A percentile compares a stretch with the other conserved stretches of the same genome.
These are phyloP conservation scores for Nibea albiflora DNA, from an alignment of 2,113 vertebrate species.

Conservation along the genomic window DNA sequence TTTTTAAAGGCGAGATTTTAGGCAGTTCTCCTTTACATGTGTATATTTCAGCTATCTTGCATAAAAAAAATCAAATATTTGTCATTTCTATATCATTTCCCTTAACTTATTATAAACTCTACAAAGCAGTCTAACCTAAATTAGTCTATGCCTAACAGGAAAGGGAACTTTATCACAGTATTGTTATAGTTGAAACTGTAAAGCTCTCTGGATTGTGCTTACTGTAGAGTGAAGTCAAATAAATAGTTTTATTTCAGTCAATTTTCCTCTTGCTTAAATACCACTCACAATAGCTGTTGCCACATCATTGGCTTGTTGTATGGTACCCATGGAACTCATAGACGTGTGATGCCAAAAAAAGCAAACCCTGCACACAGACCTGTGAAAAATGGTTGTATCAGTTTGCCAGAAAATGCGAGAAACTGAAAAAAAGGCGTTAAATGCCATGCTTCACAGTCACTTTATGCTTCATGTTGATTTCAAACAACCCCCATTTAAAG, in stretches of 20 bases:
- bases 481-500: constrained; percentile 9
- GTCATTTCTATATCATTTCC: background rate
- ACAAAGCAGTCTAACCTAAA: background rate
- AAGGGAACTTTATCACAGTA: no score
- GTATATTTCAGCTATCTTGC: no score
- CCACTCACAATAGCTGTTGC: background rate
- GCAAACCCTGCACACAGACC: background rate
- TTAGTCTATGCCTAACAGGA: no score
- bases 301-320: background rate
- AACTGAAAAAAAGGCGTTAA: constrained; percentile 12
- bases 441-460: constrained; percentile 6
- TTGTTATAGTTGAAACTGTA: no score
- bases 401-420: background rate
- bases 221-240: no score
- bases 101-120: background rate
- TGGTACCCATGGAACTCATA: background rate
- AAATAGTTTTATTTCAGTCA: no score
- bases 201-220: no score
- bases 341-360: background rate
- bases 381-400: constrained; percentile 10
- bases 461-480: constrained; percentile 4
- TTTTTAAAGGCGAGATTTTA: no score
- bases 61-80: background rate
- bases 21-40: no score
- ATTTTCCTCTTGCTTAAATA: background rate